Base-by-base conservation (phyloP, 2,797 vertebrate species). In the Serranus cabrilla region DNA sequence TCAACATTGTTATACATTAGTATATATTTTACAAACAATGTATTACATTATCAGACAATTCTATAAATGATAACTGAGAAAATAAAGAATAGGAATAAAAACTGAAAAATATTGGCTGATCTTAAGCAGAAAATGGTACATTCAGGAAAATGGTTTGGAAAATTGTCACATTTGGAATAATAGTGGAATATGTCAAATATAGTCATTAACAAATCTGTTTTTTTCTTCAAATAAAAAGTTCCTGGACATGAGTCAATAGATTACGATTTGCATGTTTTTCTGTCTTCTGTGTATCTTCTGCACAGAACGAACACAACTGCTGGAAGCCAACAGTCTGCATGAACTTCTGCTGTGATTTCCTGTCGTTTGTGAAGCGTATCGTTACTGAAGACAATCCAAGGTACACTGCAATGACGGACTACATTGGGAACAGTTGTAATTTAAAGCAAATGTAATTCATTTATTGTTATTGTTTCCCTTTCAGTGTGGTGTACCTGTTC, bases 311-410 rank as follows among this genome's bases (percentile, higher is more conserved):
- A 83, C 82, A 76, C 8, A 94, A 96, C 57, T 96, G 96, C 94
- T 98, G 97, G 97, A 97, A 95, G 58, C 97, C 97, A 2, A 97
- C 96, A 0, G 97, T 98, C 60, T 98, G 97, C 57, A 97, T 98
- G 96, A 98, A 98, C 90, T 98, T 98, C 82, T 97, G 96, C 82
- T 92, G 90, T 0, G 96, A 97, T 25, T 97, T 97, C 87, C 92
- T 98, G 84, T 95, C 93, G 40, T 97, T 96, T 76, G 92, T 96
- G 67, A 96, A 96, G 89, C 88, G 46, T 11, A 90, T 93, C 25
- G 95, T 91, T 3, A 94, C 92, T 17, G 94, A 96, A 71, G 96
- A 98, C 79, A 81, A 96, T 82, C 95, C 95, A 23, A 92, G 94
- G 97, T 97, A 84, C 85, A 84, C 21, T 37, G 0, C 27, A 45